phyloP scores from a whole-genome alignment of 2,797 vertebrate species.

The Rhyacichthys aspro region DNA sequence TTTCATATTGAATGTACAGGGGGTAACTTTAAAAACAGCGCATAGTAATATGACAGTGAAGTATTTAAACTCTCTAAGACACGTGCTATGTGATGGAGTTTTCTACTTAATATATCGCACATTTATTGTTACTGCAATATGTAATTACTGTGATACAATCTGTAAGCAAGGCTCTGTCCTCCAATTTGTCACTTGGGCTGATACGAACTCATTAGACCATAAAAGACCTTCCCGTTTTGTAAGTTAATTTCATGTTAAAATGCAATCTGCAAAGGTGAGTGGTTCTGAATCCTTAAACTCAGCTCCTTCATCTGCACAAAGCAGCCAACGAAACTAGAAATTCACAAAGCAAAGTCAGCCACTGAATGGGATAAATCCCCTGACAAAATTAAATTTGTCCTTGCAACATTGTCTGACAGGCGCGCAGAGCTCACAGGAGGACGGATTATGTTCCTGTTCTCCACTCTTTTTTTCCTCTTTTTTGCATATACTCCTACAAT shows the following conservation, averaged over 20 bases:
- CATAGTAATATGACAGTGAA: slow-evolving; percentile 29
- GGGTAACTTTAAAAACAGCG: too few relatives aligned
- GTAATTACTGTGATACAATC: slow-evolving; percentile 31
- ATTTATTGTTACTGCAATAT: background rate
- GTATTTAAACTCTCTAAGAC: slow-evolving; percentile 41
- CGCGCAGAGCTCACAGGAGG: slow-evolving; percentile 53
- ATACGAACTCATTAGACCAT: slow-evolving; percentile 52
- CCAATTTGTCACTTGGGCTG: slow-evolving; percentile 28
- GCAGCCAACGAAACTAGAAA: slow-evolving; percentile 38
- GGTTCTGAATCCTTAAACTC: slow-evolving; percentile 48
- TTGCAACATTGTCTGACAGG: slow-evolving; percentile 65
- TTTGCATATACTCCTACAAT: slow-evolving; percentile 37
- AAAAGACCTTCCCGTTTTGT: slow-evolving; percentile 32
- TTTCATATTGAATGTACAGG: too few relatives aligned
- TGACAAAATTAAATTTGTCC: slow-evolving; percentile 73
- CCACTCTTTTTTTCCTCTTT: slow-evolving; percentile 16
- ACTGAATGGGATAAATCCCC: slow-evolving; percentile 64
- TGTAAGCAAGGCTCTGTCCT: slow-evolving; percentile 12
- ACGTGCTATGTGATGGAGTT: slow-evolving; percentile 4
- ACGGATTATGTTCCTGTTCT: slow-evolving; percentile 58
- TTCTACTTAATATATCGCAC: too few relatives aligned
- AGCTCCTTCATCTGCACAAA: slow-evolving; percentile 35
- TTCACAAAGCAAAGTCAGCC: slow-evolving; percentile 62
- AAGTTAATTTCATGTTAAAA: slow-evolving; percentile 65
- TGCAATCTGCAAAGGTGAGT: slow-evolving; percentile 50